Evolutionary conservation across 2,888 invertebrate species (phyloP).

Genomic region (Apamea sordens): DNA sequence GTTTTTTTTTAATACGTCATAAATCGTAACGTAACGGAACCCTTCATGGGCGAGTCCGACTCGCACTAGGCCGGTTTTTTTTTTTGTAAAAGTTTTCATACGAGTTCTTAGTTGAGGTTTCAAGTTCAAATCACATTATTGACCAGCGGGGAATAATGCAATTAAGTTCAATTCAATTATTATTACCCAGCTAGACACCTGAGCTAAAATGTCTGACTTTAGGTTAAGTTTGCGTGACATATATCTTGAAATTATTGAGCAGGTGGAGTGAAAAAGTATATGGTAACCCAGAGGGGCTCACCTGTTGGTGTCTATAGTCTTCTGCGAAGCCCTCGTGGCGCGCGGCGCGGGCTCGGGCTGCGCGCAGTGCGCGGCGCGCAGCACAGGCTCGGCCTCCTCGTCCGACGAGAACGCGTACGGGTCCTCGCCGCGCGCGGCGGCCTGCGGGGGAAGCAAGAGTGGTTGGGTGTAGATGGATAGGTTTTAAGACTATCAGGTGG

Average conservation of each 20-base stretch:
- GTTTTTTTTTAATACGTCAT: no score
- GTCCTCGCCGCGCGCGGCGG: constrained; percentile 67
- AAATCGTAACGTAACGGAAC: no score
- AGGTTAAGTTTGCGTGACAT: background rate
- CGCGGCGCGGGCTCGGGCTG: constrained; percentile 74
- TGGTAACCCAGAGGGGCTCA: constrained; percentile 38
- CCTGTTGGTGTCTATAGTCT: constrained; percentile 76
- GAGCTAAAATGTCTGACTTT: background rate
- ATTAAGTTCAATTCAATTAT: background rate
- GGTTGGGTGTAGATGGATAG: background rate
- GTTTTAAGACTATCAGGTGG: background rate
- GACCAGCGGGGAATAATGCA: background rate
- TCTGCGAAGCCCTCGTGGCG: constrained; percentile 66
- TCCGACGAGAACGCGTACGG: constrained; percentile 86
- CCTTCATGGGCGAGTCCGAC: no score
- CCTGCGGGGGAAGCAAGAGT: constrained; percentile 11
- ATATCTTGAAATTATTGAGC: background rate
- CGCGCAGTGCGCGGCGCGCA: constrained; percentile 78
- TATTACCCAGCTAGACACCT: background rate
- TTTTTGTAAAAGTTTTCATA: background rate
- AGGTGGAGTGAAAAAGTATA: background rate
- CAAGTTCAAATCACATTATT: background rate
- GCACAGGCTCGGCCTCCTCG: constrained; percentile 83
- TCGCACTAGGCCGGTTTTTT: no score
- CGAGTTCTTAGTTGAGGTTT: background rate